Conservation (phyloP, 2,113 vertebrate genomes). For the Paramisgurnus dabryanus region DNA sequence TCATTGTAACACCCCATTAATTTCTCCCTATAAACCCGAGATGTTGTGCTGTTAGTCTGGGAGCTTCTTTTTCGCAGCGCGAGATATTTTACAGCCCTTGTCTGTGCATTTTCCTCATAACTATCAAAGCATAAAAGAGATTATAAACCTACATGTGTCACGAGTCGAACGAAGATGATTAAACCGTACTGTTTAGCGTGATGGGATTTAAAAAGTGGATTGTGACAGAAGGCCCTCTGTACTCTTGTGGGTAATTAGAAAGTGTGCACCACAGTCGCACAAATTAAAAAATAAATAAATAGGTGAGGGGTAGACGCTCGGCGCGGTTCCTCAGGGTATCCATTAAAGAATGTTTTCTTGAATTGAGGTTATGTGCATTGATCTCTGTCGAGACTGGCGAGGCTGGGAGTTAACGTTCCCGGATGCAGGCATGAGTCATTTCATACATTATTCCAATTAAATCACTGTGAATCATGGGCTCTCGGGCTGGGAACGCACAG, state of each 20-base stretch:
- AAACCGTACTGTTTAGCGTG: constrained; percentile 68
- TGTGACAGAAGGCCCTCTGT: constrained; percentile 70
- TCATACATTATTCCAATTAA: constrained; percentile 82
- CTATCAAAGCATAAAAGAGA: constrained; percentile 52
- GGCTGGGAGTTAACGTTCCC: constrained; percentile 73
- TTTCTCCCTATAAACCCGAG: constrained; percentile 34
- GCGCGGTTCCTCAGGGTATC: constrained; percentile 71
- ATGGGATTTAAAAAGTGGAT: constrained; percentile 66
- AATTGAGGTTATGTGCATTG: constrained; percentile 82
- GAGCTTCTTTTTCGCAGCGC: constrained; percentile 17
- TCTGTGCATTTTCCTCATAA: constrained; percentile 33
- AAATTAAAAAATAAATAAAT: constrained; percentile 73
- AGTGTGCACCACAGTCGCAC: constrained; percentile 70
- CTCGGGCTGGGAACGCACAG: constrained; percentile 63
- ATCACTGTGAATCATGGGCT: constrained; percentile 60
- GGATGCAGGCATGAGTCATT: constrained; percentile 74
- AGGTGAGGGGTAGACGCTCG: constrained; percentile 64
- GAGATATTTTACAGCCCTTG: constrained; percentile 15
- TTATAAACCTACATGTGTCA: constrained; percentile 46
- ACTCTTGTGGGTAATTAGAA: constrained; percentile 80
- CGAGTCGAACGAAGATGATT: constrained; percentile 63
- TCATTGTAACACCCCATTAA: constrained; percentile 48
- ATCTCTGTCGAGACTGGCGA: constrained; percentile 78
- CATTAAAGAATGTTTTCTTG: constrained; percentile 82
- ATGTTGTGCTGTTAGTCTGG: constrained; percentile 30